Conservation (phyloP, 2,113 vertebrate species). For the Trematomus loennbergii region DNA sequence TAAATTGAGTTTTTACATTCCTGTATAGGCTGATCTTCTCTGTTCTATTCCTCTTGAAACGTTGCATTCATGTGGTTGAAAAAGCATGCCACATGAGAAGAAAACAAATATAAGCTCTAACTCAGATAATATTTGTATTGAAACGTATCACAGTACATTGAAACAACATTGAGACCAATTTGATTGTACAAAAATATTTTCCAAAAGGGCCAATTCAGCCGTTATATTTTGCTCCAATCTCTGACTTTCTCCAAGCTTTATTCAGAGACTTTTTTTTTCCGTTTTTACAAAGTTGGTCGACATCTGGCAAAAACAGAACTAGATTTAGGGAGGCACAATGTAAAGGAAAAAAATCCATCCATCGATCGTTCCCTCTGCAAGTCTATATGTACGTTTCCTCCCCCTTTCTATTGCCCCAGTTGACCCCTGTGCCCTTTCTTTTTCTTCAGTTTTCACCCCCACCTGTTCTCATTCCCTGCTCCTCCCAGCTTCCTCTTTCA, state of each 20-base stretch:
- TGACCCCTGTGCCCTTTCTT: conserved; percentile 75
- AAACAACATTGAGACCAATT: not conserved
- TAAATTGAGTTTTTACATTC: conserved; percentile 33
- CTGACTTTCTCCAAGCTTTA: not conserved
- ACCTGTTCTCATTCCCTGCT: conserved; percentile 75
- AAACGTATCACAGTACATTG: not conserved
- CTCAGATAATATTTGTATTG: not conserved
- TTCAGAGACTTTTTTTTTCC: not conserved
- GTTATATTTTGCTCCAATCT: not conserved
- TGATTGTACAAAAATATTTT: not conserved
- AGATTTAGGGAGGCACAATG: conserved; percentile 28
- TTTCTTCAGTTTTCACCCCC: conserved; percentile 78
- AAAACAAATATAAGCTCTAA: not conserved
- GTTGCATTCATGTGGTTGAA: not conserved
- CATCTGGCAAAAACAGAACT: conserved; percentile 67
- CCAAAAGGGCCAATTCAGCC: not conserved
- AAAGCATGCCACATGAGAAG: not conserved
- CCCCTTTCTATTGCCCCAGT: conserved; percentile 57
- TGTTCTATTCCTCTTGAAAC: not conserved
- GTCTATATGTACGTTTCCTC: conserved; percentile 64
- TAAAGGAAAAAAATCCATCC: conserved; percentile 59
- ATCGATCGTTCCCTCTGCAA: conserved; percentile 74
- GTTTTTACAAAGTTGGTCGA: conserved; percentile 40
- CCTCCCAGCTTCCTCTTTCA: conserved; percentile 76
- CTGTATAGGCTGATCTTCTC: conserved; percentile 25